phyloP scores from a whole-genome alignment of 2,797 vertebrate genomes.

The Cyprinella venusta region DNA sequence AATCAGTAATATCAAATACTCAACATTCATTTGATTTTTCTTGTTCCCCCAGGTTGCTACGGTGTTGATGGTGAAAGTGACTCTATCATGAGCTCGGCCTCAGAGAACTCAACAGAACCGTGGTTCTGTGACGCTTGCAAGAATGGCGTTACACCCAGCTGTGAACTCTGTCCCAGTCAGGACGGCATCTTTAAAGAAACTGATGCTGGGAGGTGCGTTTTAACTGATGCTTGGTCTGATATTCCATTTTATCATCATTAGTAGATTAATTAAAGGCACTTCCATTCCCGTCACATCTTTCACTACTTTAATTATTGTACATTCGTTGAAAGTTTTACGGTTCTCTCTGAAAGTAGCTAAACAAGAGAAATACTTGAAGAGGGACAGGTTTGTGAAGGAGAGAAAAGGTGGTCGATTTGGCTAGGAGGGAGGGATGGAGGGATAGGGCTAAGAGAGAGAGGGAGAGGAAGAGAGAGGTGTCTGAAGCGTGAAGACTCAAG shows the following conservation, averaged over 20 bases:
- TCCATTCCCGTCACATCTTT: background rate
- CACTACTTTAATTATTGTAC: constrained; percentile 1
- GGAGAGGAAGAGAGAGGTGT: constrained; percentile 71
- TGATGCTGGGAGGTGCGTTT: constrained; percentile 91
- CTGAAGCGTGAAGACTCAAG: constrained; percentile 89
- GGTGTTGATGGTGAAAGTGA: constrained; percentile 98
- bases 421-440: constrained; percentile 52
- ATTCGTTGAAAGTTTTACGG: background rate
- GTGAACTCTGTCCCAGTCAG: constrained; percentile 96
- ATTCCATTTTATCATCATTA: constrained; percentile 20
- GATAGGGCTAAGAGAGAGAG: constrained; percentile 64
- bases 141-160: constrained; percentile 94
- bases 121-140: constrained; percentile 99
- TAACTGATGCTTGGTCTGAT: background rate
- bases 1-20: background rate
- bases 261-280: constrained; percentile 6
- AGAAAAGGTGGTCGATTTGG: constrained; percentile 38
- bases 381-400: constrained; percentile 39
- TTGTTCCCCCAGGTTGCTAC: constrained; percentile 87
- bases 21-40: background rate
- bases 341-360: background rate
- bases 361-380: constrained; percentile 24
- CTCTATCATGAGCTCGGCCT: constrained; percentile 99
- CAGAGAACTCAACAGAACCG: constrained; percentile 97
- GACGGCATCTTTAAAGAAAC: constrained; percentile 99